Evolutionary conservation across 1,140 invertebrate genomes (phyloP).

Genomic region (Aphelinus certus): DNA sequence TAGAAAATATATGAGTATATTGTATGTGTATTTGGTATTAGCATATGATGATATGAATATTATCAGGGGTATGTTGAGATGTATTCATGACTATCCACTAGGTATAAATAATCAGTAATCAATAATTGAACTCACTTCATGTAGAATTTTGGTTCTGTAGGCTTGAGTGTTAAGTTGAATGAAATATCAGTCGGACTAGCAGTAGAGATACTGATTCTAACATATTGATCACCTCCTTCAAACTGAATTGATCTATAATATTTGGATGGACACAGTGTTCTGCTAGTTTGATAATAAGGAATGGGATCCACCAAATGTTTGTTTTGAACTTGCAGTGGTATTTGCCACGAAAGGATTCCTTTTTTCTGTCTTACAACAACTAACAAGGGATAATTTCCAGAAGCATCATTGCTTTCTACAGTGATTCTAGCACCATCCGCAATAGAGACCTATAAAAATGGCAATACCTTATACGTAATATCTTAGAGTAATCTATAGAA

Average conservation of each 20-base stretch:
- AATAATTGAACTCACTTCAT: slow-evolving; percentile 54
- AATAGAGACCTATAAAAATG: slow-evolving; percentile 18
- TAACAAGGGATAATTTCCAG: slow-evolving; percentile 62
- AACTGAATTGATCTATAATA: slow-evolving; percentile 47
- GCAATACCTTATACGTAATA: slow-evolving; percentile 13
- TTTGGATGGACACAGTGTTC: slow-evolving; percentile 67
- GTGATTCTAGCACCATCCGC: slow-evolving; percentile 52
- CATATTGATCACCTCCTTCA: slow-evolving; percentile 52
- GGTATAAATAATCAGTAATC: neutral
- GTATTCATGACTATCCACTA: too few species aligned
- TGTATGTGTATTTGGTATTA: neutral
- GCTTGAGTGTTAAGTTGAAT: slow-evolving; percentile 58
- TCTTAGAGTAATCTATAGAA: slow-evolving; percentile 2
- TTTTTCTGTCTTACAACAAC: slow-evolving; percentile 68
- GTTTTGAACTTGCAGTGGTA: slow-evolving; percentile 65
- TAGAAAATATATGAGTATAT: neutral
- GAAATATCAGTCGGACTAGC: slow-evolving; percentile 55
- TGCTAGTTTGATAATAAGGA: slow-evolving; percentile 59
- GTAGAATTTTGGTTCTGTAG: slow-evolving; percentile 59
- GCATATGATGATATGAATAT: too few species aligned
- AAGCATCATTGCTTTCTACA: slow-evolving; percentile 55
- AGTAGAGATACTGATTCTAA: slow-evolving; percentile 68
- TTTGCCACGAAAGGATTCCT: slow-evolving; percentile 68
- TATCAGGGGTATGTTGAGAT: too few species aligned
- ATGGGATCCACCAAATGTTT: slow-evolving; percentile 42